Evolutionary conservation across 2,888 invertebrate species (phyloP).

Genomic region (Chaitophorus viminalis): DNA sequence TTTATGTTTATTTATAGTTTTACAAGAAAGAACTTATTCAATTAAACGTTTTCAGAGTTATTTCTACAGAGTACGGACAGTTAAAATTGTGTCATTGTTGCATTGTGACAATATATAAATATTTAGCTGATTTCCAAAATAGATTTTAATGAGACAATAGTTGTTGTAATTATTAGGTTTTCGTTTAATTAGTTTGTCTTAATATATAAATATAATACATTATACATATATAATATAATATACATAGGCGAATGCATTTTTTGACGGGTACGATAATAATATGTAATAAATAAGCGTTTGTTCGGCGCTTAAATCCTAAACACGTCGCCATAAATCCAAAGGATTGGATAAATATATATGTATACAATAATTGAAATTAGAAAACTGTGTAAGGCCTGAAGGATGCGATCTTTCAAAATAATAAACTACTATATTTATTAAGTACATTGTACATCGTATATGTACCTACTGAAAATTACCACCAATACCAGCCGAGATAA

Average conservation of each 20-base stretch:
- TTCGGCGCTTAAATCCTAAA: slow-evolving; percentile 41
- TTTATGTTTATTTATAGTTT: too few species aligned
- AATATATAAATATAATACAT: not conserved
- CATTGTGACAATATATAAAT: too few species aligned
- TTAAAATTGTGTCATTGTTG: too few species aligned
- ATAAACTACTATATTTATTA: slow-evolving; percentile 17
- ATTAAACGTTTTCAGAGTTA: not conserved
- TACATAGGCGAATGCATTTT: not conserved
- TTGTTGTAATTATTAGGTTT: not conserved
- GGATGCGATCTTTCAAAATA: slow-evolving; percentile 37
- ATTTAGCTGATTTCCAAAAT: too few species aligned
- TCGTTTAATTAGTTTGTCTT: not conserved
- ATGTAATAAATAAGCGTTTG: slow-evolving; percentile 17
- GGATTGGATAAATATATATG: slow-evolving; percentile 25
- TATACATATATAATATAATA: not conserved
- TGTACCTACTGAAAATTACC: not conserved
- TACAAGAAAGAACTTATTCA: too few species aligned
- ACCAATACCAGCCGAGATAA: not conserved
- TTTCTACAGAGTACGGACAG: too few species aligned
- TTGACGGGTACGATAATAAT: slow-evolving; percentile 36
- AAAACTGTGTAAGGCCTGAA: slow-evolving; percentile 36
- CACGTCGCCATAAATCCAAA: slow-evolving; percentile 53
- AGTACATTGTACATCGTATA: not conserved
- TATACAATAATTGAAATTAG: slow-evolving; percentile 44
- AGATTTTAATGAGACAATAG: not conserved